Conservation (phyloP, 2,797 vertebrate species). For the Rallus crepitans region DNA sequence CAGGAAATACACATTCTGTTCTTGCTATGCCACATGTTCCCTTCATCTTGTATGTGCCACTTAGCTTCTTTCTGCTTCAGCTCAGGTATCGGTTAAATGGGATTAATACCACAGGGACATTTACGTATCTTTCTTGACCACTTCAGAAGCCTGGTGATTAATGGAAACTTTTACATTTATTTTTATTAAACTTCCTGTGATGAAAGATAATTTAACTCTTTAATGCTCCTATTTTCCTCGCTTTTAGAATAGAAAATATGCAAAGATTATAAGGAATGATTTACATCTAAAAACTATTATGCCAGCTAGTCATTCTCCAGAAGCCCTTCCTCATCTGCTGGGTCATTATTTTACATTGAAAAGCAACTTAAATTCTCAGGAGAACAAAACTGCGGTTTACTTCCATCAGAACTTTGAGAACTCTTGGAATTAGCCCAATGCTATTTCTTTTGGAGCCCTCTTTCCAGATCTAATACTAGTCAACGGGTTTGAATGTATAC, state of each 20-base stretch:
- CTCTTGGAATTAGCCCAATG: background rate
- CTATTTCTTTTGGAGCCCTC: background rate
- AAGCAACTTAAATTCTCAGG: background rate
- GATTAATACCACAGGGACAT: background rate
- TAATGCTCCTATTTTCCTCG: background rate
- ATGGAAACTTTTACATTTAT: background rate
- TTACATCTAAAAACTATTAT: background rate
- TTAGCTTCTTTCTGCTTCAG: background rate
- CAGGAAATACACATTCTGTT: background rate
- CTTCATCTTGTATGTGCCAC: background rate
- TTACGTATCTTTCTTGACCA: background rate
- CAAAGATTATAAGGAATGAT: background rate
- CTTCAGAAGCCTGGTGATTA: background rate
- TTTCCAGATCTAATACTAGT: background rate
- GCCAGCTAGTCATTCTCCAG: background rate
- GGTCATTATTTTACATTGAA: background rate
- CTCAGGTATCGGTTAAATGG: background rate
- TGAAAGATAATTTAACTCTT: background rate
- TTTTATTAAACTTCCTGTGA: background rate
- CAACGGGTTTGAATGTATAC: conserved; percentile 9
- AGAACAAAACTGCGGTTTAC: background rate
- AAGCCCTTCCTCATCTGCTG: background rate
- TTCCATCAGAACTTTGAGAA: background rate
- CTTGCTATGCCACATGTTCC: background rate
- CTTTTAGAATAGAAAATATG: background rate